A percentile compares a stretch with the other conserved stretches of the same genome.
These are phyloP conservation scores for Diaphora mendica DNA, from an alignment of 2,888 invertebrate species.

Conservation along the genomic window DNA sequence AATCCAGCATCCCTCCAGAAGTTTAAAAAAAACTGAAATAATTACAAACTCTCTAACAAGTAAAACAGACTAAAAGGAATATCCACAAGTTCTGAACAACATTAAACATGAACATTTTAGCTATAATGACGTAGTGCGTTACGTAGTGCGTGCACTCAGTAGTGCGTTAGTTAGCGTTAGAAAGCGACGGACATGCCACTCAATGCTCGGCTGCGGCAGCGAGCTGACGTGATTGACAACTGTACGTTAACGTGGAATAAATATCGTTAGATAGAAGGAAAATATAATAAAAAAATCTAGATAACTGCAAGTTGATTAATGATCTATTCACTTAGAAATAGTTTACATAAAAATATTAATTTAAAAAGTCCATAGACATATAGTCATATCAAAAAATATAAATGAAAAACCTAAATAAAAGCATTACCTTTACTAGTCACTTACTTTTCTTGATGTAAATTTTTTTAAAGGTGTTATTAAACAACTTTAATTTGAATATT, in stretches of 20 bases:
- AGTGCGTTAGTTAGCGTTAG: conserved; percentile 23
- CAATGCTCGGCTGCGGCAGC: conserved; percentile 32
- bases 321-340: neutral
- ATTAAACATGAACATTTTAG: conserved; percentile 41
- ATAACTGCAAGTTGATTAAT: conserved; percentile 10
- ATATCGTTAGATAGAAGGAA: conserved; percentile 36
- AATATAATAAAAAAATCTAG: conserved; percentile 20
- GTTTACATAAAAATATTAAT: neutral
- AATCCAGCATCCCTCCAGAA: neutral
- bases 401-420: neutral
- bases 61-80: conserved; percentile 20
- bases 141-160: too few species aligned
- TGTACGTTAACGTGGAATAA: conserved; percentile 40
- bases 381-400: neutral
- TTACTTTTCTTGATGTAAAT: neutral
- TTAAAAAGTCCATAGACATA: neutral
- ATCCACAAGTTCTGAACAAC: conserved; percentile 29
- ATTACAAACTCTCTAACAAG: too few species aligned
- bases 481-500: neutral
- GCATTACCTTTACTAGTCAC: too few species aligned
- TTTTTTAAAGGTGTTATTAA: neutral
- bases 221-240: conserved; percentile 47
- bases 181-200: conserved; percentile 39
- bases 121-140: conserved; percentile 48
- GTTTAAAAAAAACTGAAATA: too few species aligned